phyloP scores from a whole-genome alignment of 1,140 invertebrate species.

The Megathymus violae region DNA sequence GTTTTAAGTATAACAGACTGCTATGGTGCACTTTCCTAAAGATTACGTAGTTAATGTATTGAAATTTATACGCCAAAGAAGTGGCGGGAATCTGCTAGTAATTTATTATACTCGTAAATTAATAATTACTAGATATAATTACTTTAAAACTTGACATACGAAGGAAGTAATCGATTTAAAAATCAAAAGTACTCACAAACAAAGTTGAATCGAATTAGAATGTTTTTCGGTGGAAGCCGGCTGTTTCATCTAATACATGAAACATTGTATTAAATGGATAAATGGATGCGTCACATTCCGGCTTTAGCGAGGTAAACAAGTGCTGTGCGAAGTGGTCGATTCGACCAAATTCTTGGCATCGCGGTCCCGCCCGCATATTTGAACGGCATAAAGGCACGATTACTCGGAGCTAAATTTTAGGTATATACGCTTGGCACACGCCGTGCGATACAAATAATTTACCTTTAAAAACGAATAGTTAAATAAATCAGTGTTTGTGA shows the following conservation, averaged over 20 bases:
- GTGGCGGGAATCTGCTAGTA: no score
- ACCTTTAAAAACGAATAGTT: not conserved
- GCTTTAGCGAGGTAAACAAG: slow-evolving; percentile 57
- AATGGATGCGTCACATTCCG: slow-evolving; percentile 22
- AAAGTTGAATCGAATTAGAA: not conserved
- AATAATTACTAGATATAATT: no score
- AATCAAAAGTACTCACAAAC: no score
- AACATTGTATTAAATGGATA: slow-evolving; percentile 5
- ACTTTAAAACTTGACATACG: no score
- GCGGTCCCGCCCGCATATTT: slow-evolving; percentile 62
- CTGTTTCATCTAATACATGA: not conserved
- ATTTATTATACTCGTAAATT: no score
- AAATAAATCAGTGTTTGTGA: not conserved
- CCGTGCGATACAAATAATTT: slow-evolving; percentile 4
- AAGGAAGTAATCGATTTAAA: no score
- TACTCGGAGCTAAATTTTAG: slow-evolving; percentile 16
- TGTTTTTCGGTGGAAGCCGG: not conserved
- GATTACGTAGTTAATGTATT: no score
- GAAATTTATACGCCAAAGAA: no score
- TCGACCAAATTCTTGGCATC: slow-evolving; percentile 77
- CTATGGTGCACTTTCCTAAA: no score
- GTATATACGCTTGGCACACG: slow-evolving; percentile 10
- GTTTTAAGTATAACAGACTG: no score
- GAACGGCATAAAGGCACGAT: slow-evolving; percentile 45
- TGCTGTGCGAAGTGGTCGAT: slow-evolving; percentile 57